These are phyloP conservation scores for Epistrophe eligans DNA, from an alignment of 2,888 invertebrate genomes.

Conservation along the genomic window DNA sequence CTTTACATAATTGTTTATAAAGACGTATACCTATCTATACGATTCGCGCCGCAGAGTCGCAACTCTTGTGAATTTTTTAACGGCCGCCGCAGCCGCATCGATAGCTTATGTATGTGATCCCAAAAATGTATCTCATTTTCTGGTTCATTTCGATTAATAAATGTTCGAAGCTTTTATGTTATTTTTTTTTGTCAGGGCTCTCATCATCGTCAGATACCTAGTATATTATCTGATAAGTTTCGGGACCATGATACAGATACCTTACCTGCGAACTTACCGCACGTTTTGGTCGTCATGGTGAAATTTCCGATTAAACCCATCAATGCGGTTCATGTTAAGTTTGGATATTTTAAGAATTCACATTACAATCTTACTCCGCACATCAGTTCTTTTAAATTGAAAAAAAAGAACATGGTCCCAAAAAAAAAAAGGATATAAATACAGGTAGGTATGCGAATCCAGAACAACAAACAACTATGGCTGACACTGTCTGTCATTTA, in stretches of 20 bases:
- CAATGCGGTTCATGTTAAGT: constrained; percentile 34
- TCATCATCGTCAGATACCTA: background rate
- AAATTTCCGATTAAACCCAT: constrained; percentile 49
- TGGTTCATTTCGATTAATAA: constrained; percentile 50
- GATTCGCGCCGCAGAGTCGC: background rate
- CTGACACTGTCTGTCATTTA: constrained; percentile 44
- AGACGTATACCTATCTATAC: constrained; percentile 32
- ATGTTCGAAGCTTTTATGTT: constrained; percentile 35
- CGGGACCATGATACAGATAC: constrained; percentile 5
- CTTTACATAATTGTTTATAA: background rate
- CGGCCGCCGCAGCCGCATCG: background rate
- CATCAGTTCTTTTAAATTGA: constrained; percentile 1
- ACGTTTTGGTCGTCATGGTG: constrained; percentile 28
- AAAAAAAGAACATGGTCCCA: background rate
- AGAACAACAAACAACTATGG: constrained; percentile 52
- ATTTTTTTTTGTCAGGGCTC: constrained; percentile 8
- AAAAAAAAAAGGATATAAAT: constrained; percentile 29
- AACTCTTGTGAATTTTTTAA: constrained; percentile 12
- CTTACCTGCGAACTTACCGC: constrained; percentile 29
- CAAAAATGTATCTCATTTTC: constrained; percentile 41
- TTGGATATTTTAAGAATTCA: constrained; percentile 42
- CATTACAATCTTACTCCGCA: constrained; percentile 36
- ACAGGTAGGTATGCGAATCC: constrained; percentile 50
- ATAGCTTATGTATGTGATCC: constrained; percentile 18
- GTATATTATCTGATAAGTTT: background rate